Conservation (phyloP, 2,797 vertebrate species). For the Tragopan temminckii region DNA sequence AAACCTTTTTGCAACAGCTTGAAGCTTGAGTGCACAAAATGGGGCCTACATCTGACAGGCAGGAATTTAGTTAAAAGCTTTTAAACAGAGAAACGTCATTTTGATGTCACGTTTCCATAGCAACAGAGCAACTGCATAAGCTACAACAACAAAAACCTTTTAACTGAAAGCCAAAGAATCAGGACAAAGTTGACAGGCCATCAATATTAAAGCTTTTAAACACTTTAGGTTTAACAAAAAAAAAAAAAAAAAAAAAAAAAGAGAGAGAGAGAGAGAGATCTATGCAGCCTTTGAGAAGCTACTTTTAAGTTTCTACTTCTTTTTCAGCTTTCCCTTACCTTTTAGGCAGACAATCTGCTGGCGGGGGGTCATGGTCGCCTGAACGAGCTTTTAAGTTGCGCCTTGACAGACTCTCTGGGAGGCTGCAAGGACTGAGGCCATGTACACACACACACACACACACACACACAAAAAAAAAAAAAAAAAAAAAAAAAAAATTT, state of each 20-base stretch:
- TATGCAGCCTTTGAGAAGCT: slow-evolving; percentile 76
- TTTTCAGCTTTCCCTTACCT: slow-evolving; percentile 76
- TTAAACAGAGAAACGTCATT: slow-evolving; percentile 98
- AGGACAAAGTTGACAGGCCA: slow-evolving; percentile 89
- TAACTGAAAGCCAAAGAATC: slow-evolving; percentile 98
- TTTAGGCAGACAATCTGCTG: slow-evolving; percentile 77
- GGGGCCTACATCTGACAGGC: slow-evolving; percentile 97
- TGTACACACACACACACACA: slow-evolving; percentile 39
- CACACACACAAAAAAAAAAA: background rate
- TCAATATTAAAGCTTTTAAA: slow-evolving; percentile 93
- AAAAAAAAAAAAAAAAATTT: background rate
- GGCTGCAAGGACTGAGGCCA: slow-evolving; percentile 72
- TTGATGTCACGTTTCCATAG: slow-evolving; percentile 99
- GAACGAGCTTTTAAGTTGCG: slow-evolving; percentile 81
- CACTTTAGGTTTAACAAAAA: slow-evolving; percentile 80
- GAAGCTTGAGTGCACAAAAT: slow-evolving; percentile 94
- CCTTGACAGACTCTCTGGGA: slow-evolving; percentile 78
- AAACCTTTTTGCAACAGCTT: slow-evolving; percentile 85
- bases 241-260: background rate
- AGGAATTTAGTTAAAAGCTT: slow-evolving; percentile 99
- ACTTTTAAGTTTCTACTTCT: slow-evolving; percentile 80
- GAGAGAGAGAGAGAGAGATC: slow-evolving; percentile 26
- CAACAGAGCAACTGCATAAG: slow-evolving; percentile 93
- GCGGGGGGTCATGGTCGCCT: slow-evolving; percentile 76
- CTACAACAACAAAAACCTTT: slow-evolving; percentile 99